phyloP scores from a whole-genome alignment of 2,888 invertebrate genomes.

The Lochmaea crataegi region DNA sequence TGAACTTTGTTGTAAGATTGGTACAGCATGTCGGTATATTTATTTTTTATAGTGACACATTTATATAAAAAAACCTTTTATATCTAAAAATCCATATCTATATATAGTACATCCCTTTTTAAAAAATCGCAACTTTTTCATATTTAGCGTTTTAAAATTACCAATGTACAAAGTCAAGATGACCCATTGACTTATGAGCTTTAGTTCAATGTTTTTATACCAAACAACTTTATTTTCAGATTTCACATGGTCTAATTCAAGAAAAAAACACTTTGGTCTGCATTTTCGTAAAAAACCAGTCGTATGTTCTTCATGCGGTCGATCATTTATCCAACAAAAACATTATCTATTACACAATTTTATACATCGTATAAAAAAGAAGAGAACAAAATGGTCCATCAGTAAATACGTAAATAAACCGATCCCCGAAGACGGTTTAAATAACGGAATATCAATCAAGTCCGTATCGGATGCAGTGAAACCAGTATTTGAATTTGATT shows the following conservation, averaged over 20 bases:
- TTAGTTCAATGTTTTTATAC: not conserved
- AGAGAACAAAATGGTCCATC: slow-evolving; percentile 1
- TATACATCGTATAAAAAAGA: not conserved
- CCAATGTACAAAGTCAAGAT: too few relatives aligned
- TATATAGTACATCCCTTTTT: too few relatives aligned
- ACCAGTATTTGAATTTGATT: slow-evolving; percentile 6
- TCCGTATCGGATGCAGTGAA: not conserved
- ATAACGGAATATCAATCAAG: not conserved
- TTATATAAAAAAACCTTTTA: too few relatives aligned
- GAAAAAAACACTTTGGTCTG: not conserved
- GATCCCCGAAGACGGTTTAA: not conserved
- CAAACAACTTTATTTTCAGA: not conserved
- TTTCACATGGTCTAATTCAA: not conserved
- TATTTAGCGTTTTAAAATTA: too few relatives aligned
- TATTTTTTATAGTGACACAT: too few relatives aligned
- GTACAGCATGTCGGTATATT: too few relatives aligned
- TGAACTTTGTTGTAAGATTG: too few relatives aligned
- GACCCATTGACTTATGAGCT: too few relatives aligned
- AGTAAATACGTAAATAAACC: not conserved
- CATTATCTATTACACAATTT: slow-evolving; percentile 6
- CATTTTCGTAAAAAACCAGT: not conserved
- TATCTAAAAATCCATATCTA: too few relatives aligned
- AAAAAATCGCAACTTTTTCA: too few relatives aligned
- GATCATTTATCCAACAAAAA: not conserved
- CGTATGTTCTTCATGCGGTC: not conserved